A percentile compares a stretch with the other conserved stretches of the same genome.
phyloP scores from a whole-genome alignment of 2,113 vertebrate species.

The Raja brachyura region DNA sequence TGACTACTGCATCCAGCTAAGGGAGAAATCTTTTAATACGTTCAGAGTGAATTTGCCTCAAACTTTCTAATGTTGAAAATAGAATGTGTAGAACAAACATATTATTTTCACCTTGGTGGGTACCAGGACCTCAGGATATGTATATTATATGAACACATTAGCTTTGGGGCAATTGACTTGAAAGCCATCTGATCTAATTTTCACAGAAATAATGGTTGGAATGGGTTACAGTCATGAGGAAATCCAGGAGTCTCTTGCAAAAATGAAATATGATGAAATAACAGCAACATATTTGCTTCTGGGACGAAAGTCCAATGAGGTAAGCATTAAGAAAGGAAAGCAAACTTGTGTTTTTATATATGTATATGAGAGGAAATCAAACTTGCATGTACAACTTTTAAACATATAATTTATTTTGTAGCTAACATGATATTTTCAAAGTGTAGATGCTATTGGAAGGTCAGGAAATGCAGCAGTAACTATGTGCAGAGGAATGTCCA shows the following conservation, averaged over 20 bases:
- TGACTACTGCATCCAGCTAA: neutral
- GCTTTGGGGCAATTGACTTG: neutral
- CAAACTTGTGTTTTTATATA: neutral
- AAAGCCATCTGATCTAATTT: conserved; percentile 39
- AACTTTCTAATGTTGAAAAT: neutral
- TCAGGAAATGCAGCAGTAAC: neutral
- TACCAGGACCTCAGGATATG: neutral
- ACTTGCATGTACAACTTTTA: neutral
- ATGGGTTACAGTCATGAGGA: conserved; percentile 97
- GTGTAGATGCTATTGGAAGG: neutral
- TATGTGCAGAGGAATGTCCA: neutral
- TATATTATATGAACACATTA: neutral
- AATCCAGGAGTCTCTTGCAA: conserved; percentile 93
- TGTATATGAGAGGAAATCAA: neutral
- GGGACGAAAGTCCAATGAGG: conserved; percentile 91
- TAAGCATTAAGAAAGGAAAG: conserved; percentile 50
- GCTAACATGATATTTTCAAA: neutral
- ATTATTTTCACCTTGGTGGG: neutral
- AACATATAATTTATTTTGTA: neutral
- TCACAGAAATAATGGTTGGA: conserved; percentile 90
- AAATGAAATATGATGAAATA: conserved; percentile 98
- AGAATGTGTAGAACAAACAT: neutral
- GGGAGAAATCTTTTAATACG: neutral
- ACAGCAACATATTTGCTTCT: conserved; percentile 92
- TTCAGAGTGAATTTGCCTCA: neutral